Evolutionary conservation across 2,888 invertebrate species (phyloP), one percentile per base, ranked within the genome.

Genomic region (Kuschelorhynchus macadamiae): DNA sequence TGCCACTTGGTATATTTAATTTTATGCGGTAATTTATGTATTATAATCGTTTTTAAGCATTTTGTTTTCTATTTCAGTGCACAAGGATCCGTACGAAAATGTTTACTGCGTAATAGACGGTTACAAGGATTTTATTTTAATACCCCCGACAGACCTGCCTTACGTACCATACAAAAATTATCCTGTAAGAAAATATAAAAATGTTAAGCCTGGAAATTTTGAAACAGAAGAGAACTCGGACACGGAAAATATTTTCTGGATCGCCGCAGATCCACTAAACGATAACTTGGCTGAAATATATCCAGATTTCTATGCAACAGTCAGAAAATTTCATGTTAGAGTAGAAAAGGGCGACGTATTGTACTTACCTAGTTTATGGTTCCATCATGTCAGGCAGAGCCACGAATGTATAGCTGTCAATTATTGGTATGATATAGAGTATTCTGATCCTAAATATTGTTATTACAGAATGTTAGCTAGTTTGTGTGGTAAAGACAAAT

Each of bases 381-480:
- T 92, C 84, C 95, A 95, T 81, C 93, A 94, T 81, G 94, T 95
- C 0, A 85, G 84, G 16, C 94, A 95, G 79, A 92, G 92, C 72
- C 94, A 95, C 77, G 90, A 88, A 18, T 94, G 94, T 78, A 89
- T 95, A 70, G 94, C 94, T 3, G 89, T 94, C 21, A 95, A 95
- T 83, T 94, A 91, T 79, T 95, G 95, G 95, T 95, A 93, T 78
- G 94, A 95, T 76, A 94, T 95, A 93, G 91, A 93, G 21, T 94
- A 89, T 76, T 57, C 56, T 17, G 94, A 94, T 81, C 86, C 93
- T 53, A 93, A 93, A 75, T 95, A 92, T 81, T 91, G 91, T 77
- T 94, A 94, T 81, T 93, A 89, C 81, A 91, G 90, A 83, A 90
- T 93, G 87, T 80, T 94, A 62, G 92, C 93, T 78, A 85, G 84